These are phyloP conservation scores for Apogon talboti DNA, from an alignment of 2,797 vertebrate species.

Conservation along the genomic window DNA sequence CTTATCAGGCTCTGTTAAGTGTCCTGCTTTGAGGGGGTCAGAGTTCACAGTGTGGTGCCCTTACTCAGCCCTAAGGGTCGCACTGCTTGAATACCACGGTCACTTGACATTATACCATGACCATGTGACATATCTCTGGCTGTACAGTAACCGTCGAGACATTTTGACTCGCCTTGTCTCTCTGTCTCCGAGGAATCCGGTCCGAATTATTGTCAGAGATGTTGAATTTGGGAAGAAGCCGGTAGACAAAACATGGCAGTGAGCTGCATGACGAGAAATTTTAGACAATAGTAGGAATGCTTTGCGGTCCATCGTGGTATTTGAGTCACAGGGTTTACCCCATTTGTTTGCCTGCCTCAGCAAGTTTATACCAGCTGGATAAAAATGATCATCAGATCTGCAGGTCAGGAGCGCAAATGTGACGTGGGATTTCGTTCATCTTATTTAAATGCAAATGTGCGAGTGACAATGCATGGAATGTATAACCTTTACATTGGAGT, in stretches of 20 bases:
- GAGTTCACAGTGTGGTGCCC: slow-evolving; percentile 36
- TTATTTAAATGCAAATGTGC: too few relatives aligned
- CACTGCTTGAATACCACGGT: slow-evolving; percentile 59
- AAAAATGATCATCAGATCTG: too few relatives aligned
- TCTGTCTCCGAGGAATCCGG: slow-evolving; percentile 31
- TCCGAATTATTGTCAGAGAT: slow-evolving; percentile 40
- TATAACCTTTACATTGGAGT: too few relatives aligned
- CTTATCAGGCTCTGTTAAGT: background rate
- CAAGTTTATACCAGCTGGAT: too few relatives aligned
- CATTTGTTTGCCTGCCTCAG: too few relatives aligned
- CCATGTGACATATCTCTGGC: slow-evolving; percentile 50
- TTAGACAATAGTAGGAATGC: slow-evolving; percentile 50
- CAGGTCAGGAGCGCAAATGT: too few relatives aligned
- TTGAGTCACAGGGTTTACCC: too few relatives aligned
- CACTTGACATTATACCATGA: slow-evolving; percentile 57
- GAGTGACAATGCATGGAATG: too few relatives aligned
- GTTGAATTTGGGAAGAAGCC: slow-evolving; percentile 68
- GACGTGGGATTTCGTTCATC: too few relatives aligned
- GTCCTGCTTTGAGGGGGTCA: slow-evolving; percentile 40
- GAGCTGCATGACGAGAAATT: background rate
- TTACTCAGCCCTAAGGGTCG: slow-evolving; percentile 44
- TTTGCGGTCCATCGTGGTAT: too few relatives aligned
- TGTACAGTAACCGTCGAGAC: slow-evolving; percentile 22
- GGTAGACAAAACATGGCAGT: slow-evolving; percentile 47
- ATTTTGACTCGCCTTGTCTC: background rate